phyloP scores from a whole-genome alignment of 2,113 vertebrate species.

The Phalacrocorax aristotelis region DNA sequence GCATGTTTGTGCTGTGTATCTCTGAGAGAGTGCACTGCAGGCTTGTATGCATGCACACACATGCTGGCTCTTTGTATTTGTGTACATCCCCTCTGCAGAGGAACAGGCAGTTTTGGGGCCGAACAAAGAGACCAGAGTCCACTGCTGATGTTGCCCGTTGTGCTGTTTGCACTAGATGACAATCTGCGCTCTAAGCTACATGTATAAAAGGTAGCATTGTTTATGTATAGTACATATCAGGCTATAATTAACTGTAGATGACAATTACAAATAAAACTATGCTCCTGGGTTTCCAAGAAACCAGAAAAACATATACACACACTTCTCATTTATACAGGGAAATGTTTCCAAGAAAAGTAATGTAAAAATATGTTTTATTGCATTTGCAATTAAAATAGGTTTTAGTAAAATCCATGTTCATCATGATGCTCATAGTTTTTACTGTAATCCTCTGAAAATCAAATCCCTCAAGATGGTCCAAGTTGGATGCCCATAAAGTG shows the following conservation, averaged over 20 bases:
- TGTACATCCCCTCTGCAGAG: not conserved
- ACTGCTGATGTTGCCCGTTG: not conserved
- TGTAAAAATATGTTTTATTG: constrained; percentile 72
- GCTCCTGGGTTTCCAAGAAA: constrained; percentile 78
- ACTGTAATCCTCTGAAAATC: constrained; percentile 49
- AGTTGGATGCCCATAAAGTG: constrained; percentile 29
- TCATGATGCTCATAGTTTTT: constrained; percentile 48
- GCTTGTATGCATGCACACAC: not conserved
- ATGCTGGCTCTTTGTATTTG: not conserved
- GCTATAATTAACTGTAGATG: constrained; percentile 76
- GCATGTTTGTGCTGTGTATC: not conserved
- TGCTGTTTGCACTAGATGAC: not conserved
- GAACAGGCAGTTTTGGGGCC: not conserved
- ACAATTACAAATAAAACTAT: constrained; percentile 75
- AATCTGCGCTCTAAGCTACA: not conserved
- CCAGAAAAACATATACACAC: constrained; percentile 68
- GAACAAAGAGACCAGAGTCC: not conserved
- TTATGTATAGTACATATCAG: constrained; percentile 61
- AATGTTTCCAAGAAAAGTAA: constrained; percentile 78
- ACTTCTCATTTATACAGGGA: constrained; percentile 67
- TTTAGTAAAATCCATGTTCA: constrained; percentile 71
- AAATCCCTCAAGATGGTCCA: constrained; percentile 50
- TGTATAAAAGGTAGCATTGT: constrained; percentile 49
- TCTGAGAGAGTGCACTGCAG: not conserved
- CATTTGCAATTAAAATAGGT: constrained; percentile 78